Evolutionary conservation across 2,797 vertebrate genomes (phyloP).

Genomic region (Hemitrygon akajei): DNA sequence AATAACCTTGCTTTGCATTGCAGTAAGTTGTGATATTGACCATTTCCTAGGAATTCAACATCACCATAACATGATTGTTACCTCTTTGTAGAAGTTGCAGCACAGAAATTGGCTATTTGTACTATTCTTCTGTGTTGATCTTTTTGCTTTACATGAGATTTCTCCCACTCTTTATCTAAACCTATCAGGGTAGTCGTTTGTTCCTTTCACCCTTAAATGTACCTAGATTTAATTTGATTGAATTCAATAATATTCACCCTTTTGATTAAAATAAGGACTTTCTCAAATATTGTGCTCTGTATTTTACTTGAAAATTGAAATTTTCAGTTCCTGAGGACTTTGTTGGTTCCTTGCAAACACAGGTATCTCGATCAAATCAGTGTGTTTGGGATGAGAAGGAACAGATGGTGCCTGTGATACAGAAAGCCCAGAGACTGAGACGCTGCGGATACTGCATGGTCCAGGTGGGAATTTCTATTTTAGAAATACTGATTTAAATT

Average conservation of each 20-base stretch:
- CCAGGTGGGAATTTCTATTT: conserved; percentile 60
- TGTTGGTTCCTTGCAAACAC: background rate
- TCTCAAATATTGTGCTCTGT: background rate
- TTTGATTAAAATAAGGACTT: background rate
- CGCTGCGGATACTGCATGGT: conserved; percentile 81
- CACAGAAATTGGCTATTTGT: background rate
- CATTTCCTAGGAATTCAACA: too few relatives aligned
- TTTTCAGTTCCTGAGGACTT: background rate
- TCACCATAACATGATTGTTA: too few relatives aligned
- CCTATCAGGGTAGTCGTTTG: background rate
- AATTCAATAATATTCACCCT: background rate
- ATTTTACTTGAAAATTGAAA: background rate
- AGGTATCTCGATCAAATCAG: conserved; percentile 50
- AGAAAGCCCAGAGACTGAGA: conserved; percentile 57
- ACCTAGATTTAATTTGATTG: background rate
- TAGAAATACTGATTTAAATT: background rate
- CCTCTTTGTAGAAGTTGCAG: background rate
- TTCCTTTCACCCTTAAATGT: background rate
- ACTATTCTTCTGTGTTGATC: background rate
- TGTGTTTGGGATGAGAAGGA: conserved; percentile 60
- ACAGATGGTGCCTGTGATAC: conserved; percentile 55
- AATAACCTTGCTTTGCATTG: too few relatives aligned
- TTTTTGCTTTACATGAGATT: background rate
- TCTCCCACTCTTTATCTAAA: background rate
- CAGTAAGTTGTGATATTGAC: too few relatives aligned